Conservation (phyloP, 37 sponge, comb jelly and placozoan genomes). For the Diacarnus erythraeanus region DNA sequence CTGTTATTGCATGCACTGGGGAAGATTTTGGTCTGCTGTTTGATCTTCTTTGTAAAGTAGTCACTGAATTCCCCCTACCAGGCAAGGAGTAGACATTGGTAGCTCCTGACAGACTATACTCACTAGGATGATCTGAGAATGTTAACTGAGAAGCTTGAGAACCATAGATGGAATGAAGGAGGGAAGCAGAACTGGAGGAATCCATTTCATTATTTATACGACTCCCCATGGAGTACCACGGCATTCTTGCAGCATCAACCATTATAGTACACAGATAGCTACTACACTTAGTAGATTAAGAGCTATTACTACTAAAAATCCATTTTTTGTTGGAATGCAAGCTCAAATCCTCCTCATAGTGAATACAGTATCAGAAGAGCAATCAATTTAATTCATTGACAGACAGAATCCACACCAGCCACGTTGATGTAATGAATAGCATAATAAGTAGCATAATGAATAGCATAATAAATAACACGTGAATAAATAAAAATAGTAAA, state of each 20-base stretch:
- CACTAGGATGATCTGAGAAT: conserved; percentile 23
- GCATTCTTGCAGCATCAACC: background rate
- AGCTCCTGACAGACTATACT: background rate
- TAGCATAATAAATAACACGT: background rate
- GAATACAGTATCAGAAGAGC: too few relatives aligned
- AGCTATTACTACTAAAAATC: background rate
- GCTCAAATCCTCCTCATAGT: background rate
- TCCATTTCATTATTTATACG: background rate
- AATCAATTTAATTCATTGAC: background rate
- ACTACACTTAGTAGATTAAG: background rate
- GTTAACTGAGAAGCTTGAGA: conserved; percentile 59
- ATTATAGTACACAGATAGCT: background rate
- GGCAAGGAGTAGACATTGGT: background rate
- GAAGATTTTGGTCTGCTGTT: conserved; percentile 58
- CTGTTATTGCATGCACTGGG: conserved; percentile 24
- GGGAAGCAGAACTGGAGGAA: conserved; percentile 35
- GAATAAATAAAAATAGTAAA: too few relatives aligned
- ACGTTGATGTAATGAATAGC: too few relatives aligned
- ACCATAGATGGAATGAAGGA: conserved; percentile 76
- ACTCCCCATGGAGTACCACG: background rate
- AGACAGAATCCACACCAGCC: background rate
- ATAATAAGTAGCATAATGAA: background rate
- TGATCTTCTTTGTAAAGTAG: background rate
- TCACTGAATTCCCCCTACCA: background rate
- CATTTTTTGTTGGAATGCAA: too few relatives aligned